Evolutionary conservation across 2,797 vertebrate genomes (phyloP), one percentile per base, ranked within the genome.

Genomic region (Myioborus melanocephalus): DNA sequence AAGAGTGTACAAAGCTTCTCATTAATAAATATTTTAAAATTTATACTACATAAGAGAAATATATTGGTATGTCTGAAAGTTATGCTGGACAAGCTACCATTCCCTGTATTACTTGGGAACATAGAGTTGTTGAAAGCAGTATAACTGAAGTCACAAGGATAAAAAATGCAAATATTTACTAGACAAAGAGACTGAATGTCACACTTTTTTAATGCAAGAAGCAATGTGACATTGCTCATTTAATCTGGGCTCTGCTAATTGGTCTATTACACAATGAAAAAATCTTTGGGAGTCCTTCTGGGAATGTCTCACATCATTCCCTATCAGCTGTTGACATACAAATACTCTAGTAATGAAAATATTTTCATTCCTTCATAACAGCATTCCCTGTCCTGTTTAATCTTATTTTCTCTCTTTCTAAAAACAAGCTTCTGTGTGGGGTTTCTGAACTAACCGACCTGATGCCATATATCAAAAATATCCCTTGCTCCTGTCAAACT

Each of bases 251-350:
- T 92, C 88, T 93, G 81, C 59, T 95, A 97, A 96, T 96, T 91
- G 86, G 79, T 95, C 82, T 90, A 75, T 39, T 84, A 83, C 68
- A 93, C 76, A 93, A 66, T 34, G 63, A 89, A 96, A 94, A 94
- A 94, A 63, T 90, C 89, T 95, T 80, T 77, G 70, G 91, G 77
- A 44, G 97, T 97, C 98, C 98, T 98, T 98, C 97, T 98, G 98
- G 97, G 97, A 98, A 98, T 97, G 94, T 96, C 97, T 98, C 98
- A 96, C 92, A 94, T 96, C 96, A 92, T 96, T 83, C 90, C 83
- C 97, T 98, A 98, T 98, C 98, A 98, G 97, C 97, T 99, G 98
- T 98, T 99, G 98, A 98, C 98, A 98, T 98, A 98, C 98, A 99
- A 99, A 98, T 98, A 98, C 97, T 97, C 97, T 97, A 61, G 97